Evolutionary conservation across 2,888 invertebrate genomes (phyloP).

Genomic region (Luperina nickerlii): DNA sequence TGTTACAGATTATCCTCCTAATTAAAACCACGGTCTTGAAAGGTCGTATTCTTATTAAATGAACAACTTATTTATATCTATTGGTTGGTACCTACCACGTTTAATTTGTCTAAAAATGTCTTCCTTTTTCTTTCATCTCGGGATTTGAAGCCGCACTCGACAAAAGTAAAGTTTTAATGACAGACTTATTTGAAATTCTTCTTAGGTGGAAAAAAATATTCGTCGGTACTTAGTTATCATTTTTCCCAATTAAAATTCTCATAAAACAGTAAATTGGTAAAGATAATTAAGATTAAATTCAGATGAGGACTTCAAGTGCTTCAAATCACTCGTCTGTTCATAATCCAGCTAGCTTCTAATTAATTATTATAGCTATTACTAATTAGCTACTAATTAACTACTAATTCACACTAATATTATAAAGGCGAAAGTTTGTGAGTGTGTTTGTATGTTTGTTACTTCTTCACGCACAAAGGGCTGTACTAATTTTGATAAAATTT

Average conservation of each 20-base stretch:
- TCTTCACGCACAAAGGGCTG: too few relatives aligned
- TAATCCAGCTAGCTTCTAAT: not conserved
- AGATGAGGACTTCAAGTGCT: not conserved
- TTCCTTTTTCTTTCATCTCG: conserved; percentile 21
- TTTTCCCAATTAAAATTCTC: conserved; percentile 9
- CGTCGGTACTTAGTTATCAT: not conserved
- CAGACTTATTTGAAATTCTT: conserved; percentile 24
- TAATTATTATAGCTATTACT: too few relatives aligned
- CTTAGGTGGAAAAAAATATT: not conserved
- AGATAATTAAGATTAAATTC: not conserved
- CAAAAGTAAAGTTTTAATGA: conserved; percentile 44
- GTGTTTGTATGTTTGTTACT: not conserved
- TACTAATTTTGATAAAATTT: too few relatives aligned
- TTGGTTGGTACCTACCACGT: not conserved
- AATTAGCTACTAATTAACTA: too few relatives aligned
- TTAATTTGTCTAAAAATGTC: conserved; percentile 13
- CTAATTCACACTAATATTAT: too few relatives aligned
- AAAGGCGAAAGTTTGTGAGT: too few relatives aligned
- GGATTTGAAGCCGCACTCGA: conserved; percentile 28
- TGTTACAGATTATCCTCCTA: conserved; percentile 7
- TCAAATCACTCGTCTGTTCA: not conserved
- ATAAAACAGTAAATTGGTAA: not conserved
- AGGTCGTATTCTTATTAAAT: conserved; percentile 19
- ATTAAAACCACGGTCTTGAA: conserved; percentile 17
- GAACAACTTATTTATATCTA: conserved; percentile 5